Percentiles rank a stretch among this genome's conserved stretches.
Conservation (phyloP, 1,140 invertebrate species). For the Lordiphosa stackelbergi region DNA sequence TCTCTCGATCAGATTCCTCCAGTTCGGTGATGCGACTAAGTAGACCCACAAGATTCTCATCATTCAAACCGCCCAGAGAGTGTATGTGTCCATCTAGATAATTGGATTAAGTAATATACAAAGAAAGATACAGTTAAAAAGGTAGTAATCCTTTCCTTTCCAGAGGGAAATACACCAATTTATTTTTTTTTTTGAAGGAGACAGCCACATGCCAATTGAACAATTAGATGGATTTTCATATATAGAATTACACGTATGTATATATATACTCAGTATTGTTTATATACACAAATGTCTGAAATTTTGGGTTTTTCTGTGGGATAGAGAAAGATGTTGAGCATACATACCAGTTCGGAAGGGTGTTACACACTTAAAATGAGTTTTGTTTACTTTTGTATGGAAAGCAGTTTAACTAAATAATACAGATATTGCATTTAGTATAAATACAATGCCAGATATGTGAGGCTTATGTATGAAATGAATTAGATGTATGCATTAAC, state of each 20-base stretch:
- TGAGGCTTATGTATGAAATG: neutral
- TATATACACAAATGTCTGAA: slow-evolving; percentile 52
- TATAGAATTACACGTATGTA: slow-evolving; percentile 26
- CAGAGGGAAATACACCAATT: slow-evolving; percentile 40
- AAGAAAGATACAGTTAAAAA: slow-evolving; percentile 1
- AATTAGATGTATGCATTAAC: neutral
- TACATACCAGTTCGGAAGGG: slow-evolving; percentile 72
- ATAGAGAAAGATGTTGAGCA: slow-evolving; percentile 38
- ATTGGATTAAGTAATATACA: neutral
- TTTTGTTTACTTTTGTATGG: slow-evolving; percentile 38
- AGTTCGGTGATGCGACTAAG: slow-evolving; percentile 91
- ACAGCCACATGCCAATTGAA: slow-evolving; percentile 73
- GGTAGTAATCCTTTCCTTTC: neutral
- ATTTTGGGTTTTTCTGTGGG: slow-evolving; percentile 5
- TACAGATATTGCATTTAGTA: slow-evolving; percentile 22
- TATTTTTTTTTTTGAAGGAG: slow-evolving; percentile 31
- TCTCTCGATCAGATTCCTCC: slow-evolving; percentile 96
- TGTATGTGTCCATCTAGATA: slow-evolving; percentile 86
- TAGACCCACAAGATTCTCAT: slow-evolving; percentile 84
- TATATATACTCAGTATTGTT: slow-evolving; percentile 19
- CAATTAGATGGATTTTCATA: slow-evolving; percentile 61
- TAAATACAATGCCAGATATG: neutral
- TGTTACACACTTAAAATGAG: slow-evolving; percentile 60
- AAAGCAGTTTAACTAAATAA: slow-evolving; percentile 36
- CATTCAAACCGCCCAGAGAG: slow-evolving; percentile 83